These are phyloP conservation scores for Perccottus glenii DNA, from an alignment of 2,113 vertebrate genomes.

Conservation along the genomic window DNA sequence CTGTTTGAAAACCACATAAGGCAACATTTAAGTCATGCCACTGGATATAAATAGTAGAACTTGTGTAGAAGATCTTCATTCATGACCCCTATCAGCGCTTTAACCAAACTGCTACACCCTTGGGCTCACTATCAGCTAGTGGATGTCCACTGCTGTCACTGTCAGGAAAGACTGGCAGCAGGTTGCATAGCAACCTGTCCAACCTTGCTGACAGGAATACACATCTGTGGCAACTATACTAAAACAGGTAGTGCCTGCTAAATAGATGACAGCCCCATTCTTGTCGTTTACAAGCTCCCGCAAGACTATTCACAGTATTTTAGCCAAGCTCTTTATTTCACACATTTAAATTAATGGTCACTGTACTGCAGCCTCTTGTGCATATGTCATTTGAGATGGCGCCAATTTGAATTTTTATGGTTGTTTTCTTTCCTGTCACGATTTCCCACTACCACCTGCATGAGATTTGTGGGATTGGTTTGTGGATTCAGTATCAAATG, in stretches of 20 bases:
- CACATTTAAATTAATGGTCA: background rate
- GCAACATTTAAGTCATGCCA: background rate
- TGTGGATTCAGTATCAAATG: slow-evolving; percentile 21
- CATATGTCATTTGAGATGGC: slow-evolving; percentile 52
- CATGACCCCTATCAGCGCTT: background rate
- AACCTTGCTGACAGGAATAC: slow-evolving; percentile 43
- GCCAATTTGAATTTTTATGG: slow-evolving; percentile 65
- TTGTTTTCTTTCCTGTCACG: slow-evolving; percentile 19
- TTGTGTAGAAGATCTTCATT: background rate
- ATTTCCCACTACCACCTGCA: slow-evolving; percentile 44
- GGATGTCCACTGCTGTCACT: slow-evolving; percentile 18
- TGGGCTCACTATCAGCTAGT: background rate
- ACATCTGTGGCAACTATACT: slow-evolving; percentile 44
- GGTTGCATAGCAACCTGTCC: slow-evolving; percentile 70
- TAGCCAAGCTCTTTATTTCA: background rate
- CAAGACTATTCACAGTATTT: background rate
- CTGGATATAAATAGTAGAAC: no score
- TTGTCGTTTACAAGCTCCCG: background rate
- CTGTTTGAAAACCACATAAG: no score
- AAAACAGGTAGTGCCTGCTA: slow-evolving; percentile 24
- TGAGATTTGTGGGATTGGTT: slow-evolving; percentile 16
- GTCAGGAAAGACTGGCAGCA: slow-evolving; percentile 19
- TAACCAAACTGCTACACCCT: slow-evolving; percentile 14
- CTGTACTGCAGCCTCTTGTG: slow-evolving; percentile 11
- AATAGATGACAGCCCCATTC: slow-evolving; percentile 3